phyloP scores from a whole-genome alignment of 2,797 vertebrate species.

The Intellagama lesueurii region DNA sequence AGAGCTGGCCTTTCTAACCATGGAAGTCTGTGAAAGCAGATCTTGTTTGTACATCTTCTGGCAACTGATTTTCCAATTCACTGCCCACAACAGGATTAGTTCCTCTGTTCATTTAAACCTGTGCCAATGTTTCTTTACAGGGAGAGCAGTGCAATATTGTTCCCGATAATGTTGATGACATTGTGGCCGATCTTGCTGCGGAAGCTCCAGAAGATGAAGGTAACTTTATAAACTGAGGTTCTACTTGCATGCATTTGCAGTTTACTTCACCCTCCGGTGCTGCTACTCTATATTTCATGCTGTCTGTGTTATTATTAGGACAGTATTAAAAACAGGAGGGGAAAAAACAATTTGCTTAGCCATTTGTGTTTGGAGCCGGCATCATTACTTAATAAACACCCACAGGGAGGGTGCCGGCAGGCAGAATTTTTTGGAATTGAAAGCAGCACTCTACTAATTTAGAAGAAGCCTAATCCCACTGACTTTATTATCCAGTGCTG shows the following conservation, averaged over 20 bases:
- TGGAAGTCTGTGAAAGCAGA: background rate
- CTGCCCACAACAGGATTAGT: fast-evolving
- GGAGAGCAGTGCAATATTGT: constrained; percentile 98
- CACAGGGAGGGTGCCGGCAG: constrained; percentile 13
- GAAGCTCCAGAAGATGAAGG: constrained; percentile 97
- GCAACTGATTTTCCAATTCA: constrained; percentile 7
- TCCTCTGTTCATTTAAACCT: constrained; percentile 41
- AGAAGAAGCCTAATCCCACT: constrained; percentile 42
- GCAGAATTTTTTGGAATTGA: constrained; percentile 31
- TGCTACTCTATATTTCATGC: constrained; percentile 28
- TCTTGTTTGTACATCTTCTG: background rate
- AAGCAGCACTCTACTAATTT: constrained; percentile 37
- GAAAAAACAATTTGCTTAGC: background rate
- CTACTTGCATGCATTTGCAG: constrained; percentile 36
- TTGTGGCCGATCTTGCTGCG: constrained; percentile 95
- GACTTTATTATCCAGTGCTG: constrained; percentile 17
- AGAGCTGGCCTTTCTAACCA: background rate
- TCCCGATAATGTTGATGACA: constrained; percentile 97
- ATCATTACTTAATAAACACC: constrained; percentile 44
- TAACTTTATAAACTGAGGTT: constrained; percentile 67
- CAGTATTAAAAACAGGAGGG: constrained; percentile 30
- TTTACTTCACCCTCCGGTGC: constrained; percentile 46
- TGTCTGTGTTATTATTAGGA: constrained; percentile 21
- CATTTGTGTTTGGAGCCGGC: constrained; percentile 17
- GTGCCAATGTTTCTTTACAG: constrained; percentile 77